Percentiles rank a stretch among this genome's conserved stretches.
These are phyloP conservation scores for Corynorhinus townsendii DNA, from an alignment of 2,113 vertebrate species.

Conservation along the genomic window DNA sequence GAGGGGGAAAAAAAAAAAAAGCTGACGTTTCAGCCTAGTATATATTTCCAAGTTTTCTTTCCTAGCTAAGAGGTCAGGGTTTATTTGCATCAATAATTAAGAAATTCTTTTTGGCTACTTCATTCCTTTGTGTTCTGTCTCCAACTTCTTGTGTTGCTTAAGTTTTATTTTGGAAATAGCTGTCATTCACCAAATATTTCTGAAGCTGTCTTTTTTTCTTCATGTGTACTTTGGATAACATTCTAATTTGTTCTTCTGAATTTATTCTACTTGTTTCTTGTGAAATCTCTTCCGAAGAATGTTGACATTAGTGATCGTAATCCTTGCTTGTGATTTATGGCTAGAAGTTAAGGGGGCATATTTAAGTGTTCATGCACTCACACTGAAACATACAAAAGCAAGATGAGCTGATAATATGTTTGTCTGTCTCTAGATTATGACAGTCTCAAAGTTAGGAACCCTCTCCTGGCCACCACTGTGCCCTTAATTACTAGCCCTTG, in stretches of 20 bases:
- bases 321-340: background rate
- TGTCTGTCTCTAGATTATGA: background rate
- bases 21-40: background rate
- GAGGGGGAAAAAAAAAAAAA: background rate
- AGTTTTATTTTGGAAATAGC: constrained; percentile 28
- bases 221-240: background rate
- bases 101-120: constrained; percentile 1
- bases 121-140: constrained; percentile 5
- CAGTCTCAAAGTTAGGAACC: background rate
- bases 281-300: constrained; percentile 2
- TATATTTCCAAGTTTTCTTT: background rate
- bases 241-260: constrained; percentile 16
- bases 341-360: background rate
- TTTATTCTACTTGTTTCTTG: background rate
- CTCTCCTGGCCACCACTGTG: background rate
- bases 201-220: constrained; percentile 13
- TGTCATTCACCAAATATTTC: constrained; percentile 15
- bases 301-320: background rate
- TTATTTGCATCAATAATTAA: constrained; percentile 35
- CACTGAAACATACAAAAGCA: background rate
- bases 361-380: background rate
- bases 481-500: background rate
- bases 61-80: background rate
- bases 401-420: background rate
- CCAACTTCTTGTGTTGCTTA: background rate